Conservation (phyloP, 2,113 vertebrate species). For the Odocoileus hemionus region DNA sequence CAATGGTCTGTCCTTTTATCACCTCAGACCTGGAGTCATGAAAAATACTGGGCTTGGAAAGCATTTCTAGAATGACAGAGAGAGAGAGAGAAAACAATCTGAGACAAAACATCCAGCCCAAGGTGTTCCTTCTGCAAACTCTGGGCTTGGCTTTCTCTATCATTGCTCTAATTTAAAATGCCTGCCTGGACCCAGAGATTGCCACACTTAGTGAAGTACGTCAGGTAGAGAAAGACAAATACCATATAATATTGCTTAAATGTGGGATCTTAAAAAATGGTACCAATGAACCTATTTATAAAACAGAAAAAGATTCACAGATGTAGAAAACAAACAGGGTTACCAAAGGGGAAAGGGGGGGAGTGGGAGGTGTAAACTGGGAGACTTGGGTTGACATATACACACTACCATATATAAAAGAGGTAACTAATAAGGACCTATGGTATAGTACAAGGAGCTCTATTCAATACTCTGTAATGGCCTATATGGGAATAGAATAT, state of each 20-base stretch:
- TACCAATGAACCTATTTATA: background rate
- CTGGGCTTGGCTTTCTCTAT: background rate
- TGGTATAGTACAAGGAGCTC: background rate
- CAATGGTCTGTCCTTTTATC: slow-evolving; percentile 55
- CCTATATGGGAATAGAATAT: background rate
- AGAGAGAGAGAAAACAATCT: background rate
- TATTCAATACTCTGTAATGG: background rate
- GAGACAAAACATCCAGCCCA: background rate
- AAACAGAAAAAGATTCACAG: background rate
- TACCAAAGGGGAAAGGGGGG: background rate
- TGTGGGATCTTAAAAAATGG: background rate
- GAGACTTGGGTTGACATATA: background rate
- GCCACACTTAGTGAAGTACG: background rate
- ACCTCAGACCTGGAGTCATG: slow-evolving; percentile 30
- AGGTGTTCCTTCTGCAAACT: background rate
- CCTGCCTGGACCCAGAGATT: background rate
- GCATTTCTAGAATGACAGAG: slow-evolving; percentile 46
- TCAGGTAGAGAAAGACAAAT: background rate
- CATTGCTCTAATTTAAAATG: background rate
- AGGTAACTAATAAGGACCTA: background rate
- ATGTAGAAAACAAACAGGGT: background rate
- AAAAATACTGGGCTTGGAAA: slow-evolving; percentile 62
- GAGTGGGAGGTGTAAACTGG: background rate
- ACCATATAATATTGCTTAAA: background rate
- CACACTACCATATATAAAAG: background rate